These are phyloP conservation scores for Ormyrus nitidulus DNA, from an alignment of 2,888 invertebrate species.

Conservation along the genomic window DNA sequence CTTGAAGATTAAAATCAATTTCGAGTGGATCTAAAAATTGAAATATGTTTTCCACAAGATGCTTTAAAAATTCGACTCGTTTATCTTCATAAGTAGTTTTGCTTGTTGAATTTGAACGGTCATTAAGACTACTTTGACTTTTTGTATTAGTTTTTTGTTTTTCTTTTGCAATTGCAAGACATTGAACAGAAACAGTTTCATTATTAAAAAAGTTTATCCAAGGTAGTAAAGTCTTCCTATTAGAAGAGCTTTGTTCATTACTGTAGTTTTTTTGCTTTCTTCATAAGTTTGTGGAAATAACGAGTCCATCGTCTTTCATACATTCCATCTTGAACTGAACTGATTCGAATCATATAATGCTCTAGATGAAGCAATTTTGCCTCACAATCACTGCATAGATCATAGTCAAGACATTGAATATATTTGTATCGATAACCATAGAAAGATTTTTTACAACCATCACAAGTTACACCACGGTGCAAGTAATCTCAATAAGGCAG, in stretches of 20 bases:
- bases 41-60: slow-evolving; percentile 76
- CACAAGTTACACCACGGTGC: slow-evolving; percentile 83
- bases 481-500: background rate
- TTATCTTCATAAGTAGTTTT: slow-evolving; percentile 52
- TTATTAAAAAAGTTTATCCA: slow-evolving; percentile 79
- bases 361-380: slow-evolving; percentile 81
- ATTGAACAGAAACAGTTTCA: slow-evolving; percentile 76
- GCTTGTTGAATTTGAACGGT: slow-evolving; percentile 14
- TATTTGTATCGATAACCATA: slow-evolving; percentile 92
- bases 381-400: slow-evolving; percentile 89
- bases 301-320: slow-evolving; percentile 65
- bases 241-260: no score
- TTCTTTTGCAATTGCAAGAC: slow-evolving; percentile 57
- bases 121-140: slow-evolving; percentile 12
- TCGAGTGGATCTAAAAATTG: slow-evolving; percentile 77
- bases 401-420: slow-evolving; percentile 86
- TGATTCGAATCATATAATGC: slow-evolving; percentile 88
- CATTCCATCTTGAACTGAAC: no score
- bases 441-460: slow-evolving; percentile 82
- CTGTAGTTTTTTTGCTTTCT: no score
- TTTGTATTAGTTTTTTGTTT: slow-evolving; percentile 29
- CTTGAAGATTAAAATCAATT: slow-evolving; percentile 71
- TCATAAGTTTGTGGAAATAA: slow-evolving; percentile 67
- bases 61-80: slow-evolving; percentile 70
- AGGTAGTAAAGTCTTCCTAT: no score